phyloP scores from a whole-genome alignment of 2,797 vertebrate genomes.

The Corythornis leucogaster region DNA sequence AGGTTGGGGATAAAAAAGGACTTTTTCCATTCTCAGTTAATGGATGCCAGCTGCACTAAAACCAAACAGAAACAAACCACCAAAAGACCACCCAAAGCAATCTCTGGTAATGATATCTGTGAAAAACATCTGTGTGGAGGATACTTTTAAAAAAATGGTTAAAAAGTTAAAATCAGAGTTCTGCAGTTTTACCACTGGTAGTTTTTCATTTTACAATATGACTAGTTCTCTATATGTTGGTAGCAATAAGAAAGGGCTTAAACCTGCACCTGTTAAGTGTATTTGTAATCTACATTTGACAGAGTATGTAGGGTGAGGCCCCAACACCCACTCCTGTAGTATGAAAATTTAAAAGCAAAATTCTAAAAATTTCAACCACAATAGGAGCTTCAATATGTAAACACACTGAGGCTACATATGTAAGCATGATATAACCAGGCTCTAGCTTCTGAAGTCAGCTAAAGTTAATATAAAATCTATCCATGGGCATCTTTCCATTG shows the following conservation, averaged over 20 bases:
- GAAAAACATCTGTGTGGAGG: neutral
- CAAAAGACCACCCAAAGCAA: neutral
- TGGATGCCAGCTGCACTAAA: neutral
- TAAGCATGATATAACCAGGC: neutral
- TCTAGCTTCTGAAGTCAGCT: neutral
- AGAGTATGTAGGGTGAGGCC: neutral
- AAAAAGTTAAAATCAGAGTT: neutral
- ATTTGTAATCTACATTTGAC: neutral
- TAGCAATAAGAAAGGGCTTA: neutral
- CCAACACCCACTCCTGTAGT: neutral
- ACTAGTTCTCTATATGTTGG: neutral
- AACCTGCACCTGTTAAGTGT: neutral
- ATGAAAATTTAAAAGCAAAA: neutral
- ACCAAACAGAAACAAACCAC: neutral
- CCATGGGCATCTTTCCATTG: neutral
- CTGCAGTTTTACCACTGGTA: neutral
- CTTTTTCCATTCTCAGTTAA: neutral
- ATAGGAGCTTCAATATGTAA: neutral
- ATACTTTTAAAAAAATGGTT: neutral
- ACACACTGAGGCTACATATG: accelerated
- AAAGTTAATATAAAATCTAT: neutral
- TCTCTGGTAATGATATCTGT: neutral
- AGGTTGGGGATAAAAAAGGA: neutral
- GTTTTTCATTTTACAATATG: neutral
- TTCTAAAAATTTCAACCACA: neutral